Base-by-base conservation (phyloP, 1,140 invertebrate species). In the Colletes gigas region DNA sequence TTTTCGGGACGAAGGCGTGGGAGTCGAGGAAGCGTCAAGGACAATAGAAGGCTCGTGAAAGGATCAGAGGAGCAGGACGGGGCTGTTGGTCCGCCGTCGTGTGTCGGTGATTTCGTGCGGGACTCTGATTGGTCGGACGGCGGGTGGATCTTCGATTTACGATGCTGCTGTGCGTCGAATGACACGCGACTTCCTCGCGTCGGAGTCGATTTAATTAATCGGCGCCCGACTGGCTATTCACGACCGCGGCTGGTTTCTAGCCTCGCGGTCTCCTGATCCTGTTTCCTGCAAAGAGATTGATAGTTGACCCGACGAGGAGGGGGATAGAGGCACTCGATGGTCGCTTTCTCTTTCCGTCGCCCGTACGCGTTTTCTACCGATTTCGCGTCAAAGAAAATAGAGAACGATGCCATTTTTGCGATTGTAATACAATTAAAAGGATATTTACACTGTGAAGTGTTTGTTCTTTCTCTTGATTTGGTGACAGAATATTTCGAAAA, bases 1-100 rank as follows among this genome's bases (percentile, higher is more conserved):
- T 57, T 79, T 82, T 80, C 83, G 83, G 72, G 71, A 39, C 83
- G 83, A 79, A 85, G 69, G 87, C 81, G 87, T 81, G 82, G 83
- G 88, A 82, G 83, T 80, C 81, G 81, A 89, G 85, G 86, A 30
- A 82, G 85, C 83, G 83, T 77, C 83, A 88, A 92, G 90, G 90
- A 92, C 91, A 92, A 92, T 91, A 88, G 88, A 92, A 88, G 85
- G 88, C 88, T 88, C 84, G 87, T 80, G 84, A 83, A 73, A 75
- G 84, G 87, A 93, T 88, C 92, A 93, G 91, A 92, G 89, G 50
- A 93, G 79, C 91, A 93, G 91, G 87, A 92, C 81, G 87, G 39
- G 57, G 17, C 50, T 60, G 78, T 14, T 87, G 86, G 88, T 89
- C 70, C 60, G 19, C 73, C 41, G 83, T 75, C 70, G 73, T n/a